Evolutionary conservation across 2,888 invertebrate genomes (phyloP).

Genomic region (Cheilosia vernalis): DNA sequence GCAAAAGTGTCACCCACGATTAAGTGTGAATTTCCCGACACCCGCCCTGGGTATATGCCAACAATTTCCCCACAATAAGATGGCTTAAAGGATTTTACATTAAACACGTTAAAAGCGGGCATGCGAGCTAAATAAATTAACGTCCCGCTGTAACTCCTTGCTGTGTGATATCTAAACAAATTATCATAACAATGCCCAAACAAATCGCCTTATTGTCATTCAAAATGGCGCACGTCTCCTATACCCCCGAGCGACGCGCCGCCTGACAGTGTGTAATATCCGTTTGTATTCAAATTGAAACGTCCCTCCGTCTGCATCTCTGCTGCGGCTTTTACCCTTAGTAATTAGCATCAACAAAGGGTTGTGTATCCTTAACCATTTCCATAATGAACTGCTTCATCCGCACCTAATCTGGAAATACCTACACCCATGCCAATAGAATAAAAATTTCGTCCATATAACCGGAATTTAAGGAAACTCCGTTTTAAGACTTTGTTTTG

Average conservation of each 20-base stretch:
- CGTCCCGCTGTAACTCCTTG: neutral
- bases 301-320: neutral
- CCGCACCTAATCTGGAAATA: no score
- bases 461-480: no score
- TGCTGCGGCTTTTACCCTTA: constrained; percentile 17
- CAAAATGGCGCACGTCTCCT: constrained; percentile 18
- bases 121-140: no score
- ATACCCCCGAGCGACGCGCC: neutral
- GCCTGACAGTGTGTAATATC: constrained; percentile 3
- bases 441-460: no score
- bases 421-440: no score
- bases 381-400: no score
- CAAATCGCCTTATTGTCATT: constrained; percentile 58
- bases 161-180: constrained; percentile 23
- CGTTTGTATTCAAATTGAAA: constrained; percentile 1
- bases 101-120: no score
- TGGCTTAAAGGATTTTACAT: neutral
- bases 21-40: neutral
- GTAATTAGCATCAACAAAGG: constrained; percentile 48
- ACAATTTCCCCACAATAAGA: neutral
- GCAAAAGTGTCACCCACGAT: neutral
- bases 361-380: neutral
- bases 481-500: no score
- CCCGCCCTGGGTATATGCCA: neutral
- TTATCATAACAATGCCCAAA: constrained; percentile 50